Evolutionary conservation across 2,113 vertebrate genomes (phyloP), one percentile per base, ranked within the genome.

Genomic region (Halichoerus grypus): DNA sequence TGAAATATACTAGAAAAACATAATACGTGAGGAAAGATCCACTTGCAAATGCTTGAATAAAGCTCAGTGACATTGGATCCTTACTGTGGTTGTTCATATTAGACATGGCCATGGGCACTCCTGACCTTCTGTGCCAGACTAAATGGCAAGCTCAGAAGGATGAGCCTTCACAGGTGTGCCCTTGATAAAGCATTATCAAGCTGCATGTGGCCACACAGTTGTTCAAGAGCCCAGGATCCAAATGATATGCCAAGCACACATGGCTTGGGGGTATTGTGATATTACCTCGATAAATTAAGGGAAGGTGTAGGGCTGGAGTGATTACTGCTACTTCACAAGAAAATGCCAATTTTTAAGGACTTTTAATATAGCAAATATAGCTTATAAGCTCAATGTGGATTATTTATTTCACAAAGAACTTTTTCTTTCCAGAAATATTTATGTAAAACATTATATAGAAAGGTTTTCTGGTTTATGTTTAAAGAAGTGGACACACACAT

Each of bases 91-190:
- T 24, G 18, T 92, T 72, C 31, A 39, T 10, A 53, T n/a, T 39
- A 74, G 82, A 79, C 0, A 53, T 59, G 2, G 15, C 7, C 24
- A 7, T 24, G 12, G n/a, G 22, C 0, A 0, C 5, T 77, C 9
- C 22, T 46, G n/a, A 87, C 19, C 24, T 93, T 87, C 6, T 26
- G 0, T 51, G 26, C 7, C 13, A 46, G 36, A 53, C 36, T 42
- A 33, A 42, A 33, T 19, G 4, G 74, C 18, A 72, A 67, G 24
- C n/a, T 76, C 18, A 1, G 49, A n/a, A 63, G 49, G 28, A 14
- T 26, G 59, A 80, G 39, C 63, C 31, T n/a, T 85, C 53, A 7
- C 49, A 82, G 33, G 7, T n/a, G 86, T 31, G 55, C 13, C 19
- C 55, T 87, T 83, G 94, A 88, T 42, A 57, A 83, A 96, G 55